These are phyloP conservation scores for Eupithecia vulgata DNA, from an alignment of 2,888 invertebrate genomes.

Conservation along the genomic window DNA sequence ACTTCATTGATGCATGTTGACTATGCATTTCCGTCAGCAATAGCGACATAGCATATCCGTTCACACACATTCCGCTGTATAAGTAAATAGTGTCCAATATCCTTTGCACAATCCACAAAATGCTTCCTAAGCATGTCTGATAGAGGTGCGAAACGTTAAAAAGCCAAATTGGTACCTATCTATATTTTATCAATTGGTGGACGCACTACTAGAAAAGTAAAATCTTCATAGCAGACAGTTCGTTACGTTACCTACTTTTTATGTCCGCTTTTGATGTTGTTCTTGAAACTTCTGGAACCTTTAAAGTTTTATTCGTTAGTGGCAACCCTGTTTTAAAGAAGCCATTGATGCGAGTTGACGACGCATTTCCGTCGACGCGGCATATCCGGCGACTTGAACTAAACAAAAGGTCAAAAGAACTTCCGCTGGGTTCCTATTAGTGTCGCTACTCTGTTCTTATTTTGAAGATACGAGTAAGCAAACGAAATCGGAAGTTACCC, in stretches of 20 bases:
- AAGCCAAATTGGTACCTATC: neutral
- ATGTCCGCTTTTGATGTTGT: neutral
- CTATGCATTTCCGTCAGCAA: constrained; percentile 35
- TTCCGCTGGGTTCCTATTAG: constrained; percentile 63
- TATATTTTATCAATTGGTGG: neutral
- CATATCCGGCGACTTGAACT: constrained; percentile 68
- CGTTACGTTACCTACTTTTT: neutral
- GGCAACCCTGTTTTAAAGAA: constrained; percentile 46
- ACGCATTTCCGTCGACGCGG: constrained; percentile 69
- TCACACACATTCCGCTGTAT: constrained; percentile 30
- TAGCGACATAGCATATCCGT: constrained; percentile 33
- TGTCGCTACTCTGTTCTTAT: constrained; percentile 44
- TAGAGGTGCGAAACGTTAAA: neutral
- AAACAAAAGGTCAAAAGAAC: constrained; percentile 81
- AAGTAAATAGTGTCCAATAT: constrained; percentile 29
- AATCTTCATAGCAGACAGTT: neutral
- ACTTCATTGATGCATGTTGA: constrained; percentile 29
- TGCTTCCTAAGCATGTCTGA: neutral
- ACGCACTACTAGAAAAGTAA: neutral
- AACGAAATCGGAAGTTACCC: neutral
- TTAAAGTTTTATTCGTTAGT: constrained; percentile 2
- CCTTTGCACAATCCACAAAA: constrained; percentile 13
- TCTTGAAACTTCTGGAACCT: neutral
- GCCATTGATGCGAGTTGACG: constrained; percentile 54
- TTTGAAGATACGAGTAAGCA: neutral